These are phyloP conservation scores for Phrynocephalus guinanensis DNA, from an alignment of 2,797 vertebrate genomes.

Conservation along the genomic window DNA sequence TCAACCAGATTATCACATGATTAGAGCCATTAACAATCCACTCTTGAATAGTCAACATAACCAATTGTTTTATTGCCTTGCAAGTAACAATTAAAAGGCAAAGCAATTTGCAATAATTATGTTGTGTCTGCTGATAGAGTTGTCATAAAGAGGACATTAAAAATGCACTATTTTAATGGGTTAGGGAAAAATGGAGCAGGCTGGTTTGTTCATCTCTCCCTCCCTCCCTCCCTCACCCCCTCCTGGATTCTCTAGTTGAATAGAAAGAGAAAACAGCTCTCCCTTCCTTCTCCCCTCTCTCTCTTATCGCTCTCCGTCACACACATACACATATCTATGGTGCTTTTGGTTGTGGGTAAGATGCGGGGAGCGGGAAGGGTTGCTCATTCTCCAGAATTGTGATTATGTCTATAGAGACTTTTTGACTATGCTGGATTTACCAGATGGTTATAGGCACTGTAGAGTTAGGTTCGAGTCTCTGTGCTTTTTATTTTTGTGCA, in stretches of 20 bases:
- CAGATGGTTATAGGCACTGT: background rate
- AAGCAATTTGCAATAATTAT: constrained; percentile 84
- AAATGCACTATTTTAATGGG: constrained; percentile 72
- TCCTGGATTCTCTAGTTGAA: background rate
- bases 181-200: constrained; percentile 67
- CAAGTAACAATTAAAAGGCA: constrained; percentile 84
- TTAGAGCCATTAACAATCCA: constrained; percentile 81
- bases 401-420: background rate
- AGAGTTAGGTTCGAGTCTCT: background rate
- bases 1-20: constrained; percentile 81
- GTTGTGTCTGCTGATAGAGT: constrained; percentile 76
- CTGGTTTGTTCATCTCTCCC: constrained; percentile 48
- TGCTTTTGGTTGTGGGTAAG: background rate
- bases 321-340: too few relatives aligned
- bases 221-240: background rate
- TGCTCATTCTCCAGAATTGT: background rate
- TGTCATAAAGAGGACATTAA: constrained; percentile 78
- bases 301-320: too few relatives aligned
- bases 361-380: too few relatives aligned
- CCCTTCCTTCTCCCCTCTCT: too few relatives aligned
- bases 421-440: background rate
- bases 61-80: constrained; percentile 81
- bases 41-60: constrained; percentile 79
- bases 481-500: background rate
- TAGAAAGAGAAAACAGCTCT: background rate